Conservation (phyloP, 1,140 invertebrate species). For the Medauroidea extradentata region DNA sequence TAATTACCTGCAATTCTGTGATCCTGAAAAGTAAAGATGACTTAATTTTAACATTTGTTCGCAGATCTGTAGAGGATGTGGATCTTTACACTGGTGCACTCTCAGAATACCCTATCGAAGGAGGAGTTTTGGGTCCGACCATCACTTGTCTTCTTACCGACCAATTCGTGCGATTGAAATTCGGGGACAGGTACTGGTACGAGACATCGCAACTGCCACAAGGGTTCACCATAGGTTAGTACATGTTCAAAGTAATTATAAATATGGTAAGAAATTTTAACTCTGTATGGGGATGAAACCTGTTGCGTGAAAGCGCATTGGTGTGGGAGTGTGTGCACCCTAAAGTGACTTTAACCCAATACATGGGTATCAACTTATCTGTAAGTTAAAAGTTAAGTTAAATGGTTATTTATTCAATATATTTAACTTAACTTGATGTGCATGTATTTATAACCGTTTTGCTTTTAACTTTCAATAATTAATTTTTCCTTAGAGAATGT, state of each 20-base stretch:
- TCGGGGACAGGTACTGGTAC: conserved; percentile 84
- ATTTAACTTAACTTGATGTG: too few relatives aligned
- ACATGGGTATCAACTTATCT: neutral
- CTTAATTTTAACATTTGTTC: too few relatives aligned
- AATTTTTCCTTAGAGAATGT: too few relatives aligned
- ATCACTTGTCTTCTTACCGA: conserved; percentile 80
- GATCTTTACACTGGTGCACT: conserved; percentile 83
- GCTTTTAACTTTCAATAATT: too few relatives aligned
- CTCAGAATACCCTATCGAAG: conserved; percentile 64
- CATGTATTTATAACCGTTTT: too few relatives aligned
- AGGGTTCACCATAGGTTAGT: conserved; percentile 63
- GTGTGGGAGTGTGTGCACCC: neutral
- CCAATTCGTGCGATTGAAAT: conserved; percentile 76
- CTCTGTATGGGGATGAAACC: neutral
- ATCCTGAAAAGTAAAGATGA: too few relatives aligned
- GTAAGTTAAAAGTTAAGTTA: too few relatives aligned
- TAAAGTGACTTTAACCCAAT: neutral
- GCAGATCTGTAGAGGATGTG: conserved; percentile 70
- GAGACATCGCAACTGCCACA: conserved; percentile 62
- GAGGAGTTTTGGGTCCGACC: conserved; percentile 74
- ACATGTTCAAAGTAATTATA: conserved; percentile 1
- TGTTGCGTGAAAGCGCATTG: neutral
- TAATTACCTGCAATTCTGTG: too few relatives aligned
- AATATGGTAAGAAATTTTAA: neutral
- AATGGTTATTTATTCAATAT: too few relatives aligned